Base-by-base conservation (phyloP, 2,888 invertebrate genomes). In the Heteromyza rotundicornis region DNA sequence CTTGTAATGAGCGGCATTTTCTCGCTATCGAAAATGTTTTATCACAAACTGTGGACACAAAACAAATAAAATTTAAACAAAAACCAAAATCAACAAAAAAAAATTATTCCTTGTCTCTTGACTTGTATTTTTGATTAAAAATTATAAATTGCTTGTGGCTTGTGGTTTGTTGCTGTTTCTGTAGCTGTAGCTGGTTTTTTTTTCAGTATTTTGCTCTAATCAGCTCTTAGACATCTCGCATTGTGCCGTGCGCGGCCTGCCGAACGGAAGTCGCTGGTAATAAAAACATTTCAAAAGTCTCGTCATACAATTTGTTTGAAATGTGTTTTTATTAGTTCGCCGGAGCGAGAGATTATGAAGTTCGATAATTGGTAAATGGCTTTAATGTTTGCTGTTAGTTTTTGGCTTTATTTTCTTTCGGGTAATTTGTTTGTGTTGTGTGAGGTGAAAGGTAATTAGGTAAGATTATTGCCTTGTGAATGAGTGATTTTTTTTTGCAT, bases 1-100 rank as follows among this genome's bases (percentile, higher is more conserved):
- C 76, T 73, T 77, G 80, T 79, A 79, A 79, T 79, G 78, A 79
- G 79, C 72, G 70, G 71, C 76, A 76, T 77, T 77, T 77, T 64
- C 69, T 67, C 70, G 59, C 73, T 72, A 76, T 77, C 75, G 67
- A 73, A 68, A 66, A 67, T 55, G 61, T 76, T 73, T 76, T 72
- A 77, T 77, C n/a, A n/a, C n/a, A n/a, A n/a, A n/a, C n/a, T n/a
- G n/a, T n/a, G n/a, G n/a, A n/a, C n/a, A n/a, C n/a, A n/a, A n/a
- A n/a, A n/a, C n/a, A n/a, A n/a, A n/a, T n/a, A n/a, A n/a, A n/a
- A n/a, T n/a, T n/a, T n/a, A n/a, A n/a, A n/a, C n/a, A n/a, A n/a
- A n/a, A n/a, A n/a, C n/a, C n/a, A n/a, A n/a, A n/a, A n/a, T n/a
- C 77, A 68, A 67, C 60, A 62, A 47, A 24, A 74, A 73, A 73